A percentile compares a stretch with the other conserved stretches of the same genome.
Evolutionary conservation across 2,113 vertebrate species (phyloP).

Genomic region (Hippoglossus stenolepis): DNA sequence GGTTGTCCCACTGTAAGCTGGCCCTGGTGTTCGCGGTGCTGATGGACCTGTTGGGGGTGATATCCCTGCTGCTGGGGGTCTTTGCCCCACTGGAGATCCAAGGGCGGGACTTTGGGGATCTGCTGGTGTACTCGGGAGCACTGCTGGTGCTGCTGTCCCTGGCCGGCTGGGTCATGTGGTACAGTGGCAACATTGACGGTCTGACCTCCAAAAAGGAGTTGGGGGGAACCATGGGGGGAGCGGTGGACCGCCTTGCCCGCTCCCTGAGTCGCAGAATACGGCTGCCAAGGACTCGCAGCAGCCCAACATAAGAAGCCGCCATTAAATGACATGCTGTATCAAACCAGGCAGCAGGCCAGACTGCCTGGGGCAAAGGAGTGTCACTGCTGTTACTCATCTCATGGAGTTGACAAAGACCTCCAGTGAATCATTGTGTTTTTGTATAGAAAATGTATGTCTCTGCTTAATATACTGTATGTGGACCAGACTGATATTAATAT

Average conservation of each 20-base stretch:
- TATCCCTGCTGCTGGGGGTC: conserved; percentile 85
- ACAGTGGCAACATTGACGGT: conserved; percentile 91
- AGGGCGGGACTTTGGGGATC: conserved; percentile 88
- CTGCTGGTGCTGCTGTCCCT: conserved; percentile 88
- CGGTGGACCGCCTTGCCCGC: conserved; percentile 79
- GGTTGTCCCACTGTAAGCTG: conserved; percentile 86
- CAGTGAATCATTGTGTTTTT: not conserved
- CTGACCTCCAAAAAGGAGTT: conserved; percentile 70
- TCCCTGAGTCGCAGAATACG: conserved; percentile 78
- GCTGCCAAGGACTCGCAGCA: conserved; percentile 64
- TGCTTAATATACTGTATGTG: not conserved
- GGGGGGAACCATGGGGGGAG: conserved; percentile 51
- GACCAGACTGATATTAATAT: not conserved
- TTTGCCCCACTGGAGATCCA: conserved; percentile 86
- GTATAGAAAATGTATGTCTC: not conserved
- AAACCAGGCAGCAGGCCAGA: not conserved
- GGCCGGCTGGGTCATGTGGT: conserved; percentile 92
- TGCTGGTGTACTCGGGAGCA: conserved; percentile 89
- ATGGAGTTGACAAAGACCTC: not conserved
- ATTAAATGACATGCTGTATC: not conserved
- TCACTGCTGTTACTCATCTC: not conserved
- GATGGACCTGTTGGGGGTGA: conserved; percentile 86
- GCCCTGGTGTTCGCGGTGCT: conserved; percentile 87
- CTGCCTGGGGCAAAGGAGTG: conserved; percentile 23
- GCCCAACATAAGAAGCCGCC: conserved; percentile 43